Evolutionary conservation across 2,888 invertebrate species (phyloP).

Genomic region (Ochropleura leucogaster): DNA sequence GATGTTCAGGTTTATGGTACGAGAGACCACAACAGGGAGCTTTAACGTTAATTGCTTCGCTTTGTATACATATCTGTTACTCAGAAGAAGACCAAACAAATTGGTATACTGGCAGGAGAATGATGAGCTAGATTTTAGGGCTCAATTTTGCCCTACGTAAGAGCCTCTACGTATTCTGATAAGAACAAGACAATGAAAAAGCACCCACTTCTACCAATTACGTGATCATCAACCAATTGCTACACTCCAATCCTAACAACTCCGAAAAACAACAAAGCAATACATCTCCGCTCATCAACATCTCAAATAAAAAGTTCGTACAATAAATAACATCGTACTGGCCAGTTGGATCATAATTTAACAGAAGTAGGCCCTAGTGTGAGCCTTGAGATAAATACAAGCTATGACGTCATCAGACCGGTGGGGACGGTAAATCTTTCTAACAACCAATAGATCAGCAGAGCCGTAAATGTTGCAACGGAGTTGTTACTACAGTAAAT

Average conservation of each 20-base stretch:
- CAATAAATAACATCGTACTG: slow-evolving; percentile 51
- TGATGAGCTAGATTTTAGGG: too few relatives aligned
- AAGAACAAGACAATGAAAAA: background rate
- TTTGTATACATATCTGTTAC: too few relatives aligned
- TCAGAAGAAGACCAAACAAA: too few relatives aligned
- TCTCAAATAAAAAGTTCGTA: slow-evolving; percentile 49
- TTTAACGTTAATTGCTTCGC: too few relatives aligned
- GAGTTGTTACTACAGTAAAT: slow-evolving; percentile 28
- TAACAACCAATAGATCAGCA: slow-evolving; percentile 53
- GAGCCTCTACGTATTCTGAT: background rate
- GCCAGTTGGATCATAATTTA: slow-evolving; percentile 60
- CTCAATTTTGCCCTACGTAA: too few relatives aligned
- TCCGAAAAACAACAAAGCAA: slow-evolving; percentile 1
- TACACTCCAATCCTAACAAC: background rate
- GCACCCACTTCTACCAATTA: background rate
- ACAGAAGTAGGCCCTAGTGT: slow-evolving; percentile 57
- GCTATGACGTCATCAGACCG: slow-evolving; percentile 53
- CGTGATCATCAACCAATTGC: background rate
- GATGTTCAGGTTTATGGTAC: too few relatives aligned
- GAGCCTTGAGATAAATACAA: slow-evolving; percentile 62
- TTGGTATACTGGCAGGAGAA: too few relatives aligned
- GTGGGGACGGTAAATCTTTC: slow-evolving; percentile 60
- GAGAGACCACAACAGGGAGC: too few relatives aligned
- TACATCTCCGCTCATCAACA: slow-evolving; percentile 26
- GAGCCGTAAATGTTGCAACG: slow-evolving; percentile 55